Evolutionary conservation across 1,140 invertebrate species (phyloP), one percentile per base, ranked within the genome.

Genomic region (Pseudomyrmex concolor): DNA sequence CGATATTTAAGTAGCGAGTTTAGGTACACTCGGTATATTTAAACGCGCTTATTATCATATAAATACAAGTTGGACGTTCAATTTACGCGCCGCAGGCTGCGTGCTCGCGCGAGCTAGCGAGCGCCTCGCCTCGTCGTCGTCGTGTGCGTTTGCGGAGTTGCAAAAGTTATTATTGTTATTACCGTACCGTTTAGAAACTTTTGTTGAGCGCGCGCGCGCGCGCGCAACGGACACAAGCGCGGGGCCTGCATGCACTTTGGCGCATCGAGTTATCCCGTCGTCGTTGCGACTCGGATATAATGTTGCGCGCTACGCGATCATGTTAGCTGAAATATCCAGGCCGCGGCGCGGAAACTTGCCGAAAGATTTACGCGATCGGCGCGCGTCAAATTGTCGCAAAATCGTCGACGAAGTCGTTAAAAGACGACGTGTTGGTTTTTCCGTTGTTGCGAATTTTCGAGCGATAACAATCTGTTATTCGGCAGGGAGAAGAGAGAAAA

Each of bases 101-200:
- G 68, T 54, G 59, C 54, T 70, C 66, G 77, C 72, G 34, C 19
- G 48, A 43, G 43, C n/a, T n/a, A n/a, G n/a, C 59, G 63, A 43
- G 48, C 59, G 51, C 17, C 63, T n/a, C 70, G 34, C 19, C 34
- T 71, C 25, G 60, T 76, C 73, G 19, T 73, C 54, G 13, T 25
- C 84, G 87, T 88, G 89, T 82, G 86, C 89, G 88, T 86, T 34
- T 5, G 87, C 87, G 90, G 92, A 94, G 92, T 93, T 93, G 92
- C 93, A 93, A 94, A 94, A 94, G 93, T 94, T 93, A 93, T 94
- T 94, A 94, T 93, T 94, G 93, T 94, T 93, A 93, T 94, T 93
- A 93, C 92, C 86, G 91, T 92, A 91, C 83, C 93, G 93, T 93
- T 94, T 93, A 94, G 93, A 94, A 94, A 94, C 90, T 94, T 94